Base-by-base conservation (phyloP, 2,888 invertebrate genomes). In the Morpho deidamia region DNA sequence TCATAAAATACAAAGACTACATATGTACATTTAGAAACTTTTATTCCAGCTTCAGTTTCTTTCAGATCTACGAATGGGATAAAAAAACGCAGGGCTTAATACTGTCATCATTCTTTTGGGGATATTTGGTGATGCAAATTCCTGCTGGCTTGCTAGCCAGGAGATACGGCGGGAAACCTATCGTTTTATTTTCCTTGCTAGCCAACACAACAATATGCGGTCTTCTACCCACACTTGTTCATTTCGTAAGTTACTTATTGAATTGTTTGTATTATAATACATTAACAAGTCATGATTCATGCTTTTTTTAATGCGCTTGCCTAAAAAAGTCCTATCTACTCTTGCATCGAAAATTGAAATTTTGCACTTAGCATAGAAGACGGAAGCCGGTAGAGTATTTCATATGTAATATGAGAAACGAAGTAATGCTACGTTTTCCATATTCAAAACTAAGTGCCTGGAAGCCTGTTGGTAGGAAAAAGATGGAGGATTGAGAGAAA, bases 101-200 rank as follows among this genome's bases (percentile, higher is more conserved):
- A 8, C 77, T 95, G 1, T 95, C 95, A 12, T 93, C 95, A 2
- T 95, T 95, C 74, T 95, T 95, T 77, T 94, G 94, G 94, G 95
- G 95, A 7, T 96, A 96, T 72, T 90, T 94, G 39, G 65, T 92
- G 23, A 92, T 94, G 67, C 95, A 95, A 76, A 81, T 95, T 9
- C 94, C 94, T 0, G 92, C 92, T 0, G 94, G 95, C 0, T 76
- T 94, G 41, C 73, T 97, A 10, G 94, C 95, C 0, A 94, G 94
- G 72, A 91, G 90, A n/a, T 94, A 93, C 74, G 97, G 97, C 0
- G 94, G 95, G 0, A 95, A 95, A 71, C 91, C 91, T 40, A 90
- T 97, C 7, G 70, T 94, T 3, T 72, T 91, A 0, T 68, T 83
- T 0, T 85, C 93, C 0, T 78, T 94, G 47, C 55, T 91, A 0